phyloP scores from a whole-genome alignment of 35 echinoderm and acorn worm species.

The Ophiothrix spiculata region DNA sequence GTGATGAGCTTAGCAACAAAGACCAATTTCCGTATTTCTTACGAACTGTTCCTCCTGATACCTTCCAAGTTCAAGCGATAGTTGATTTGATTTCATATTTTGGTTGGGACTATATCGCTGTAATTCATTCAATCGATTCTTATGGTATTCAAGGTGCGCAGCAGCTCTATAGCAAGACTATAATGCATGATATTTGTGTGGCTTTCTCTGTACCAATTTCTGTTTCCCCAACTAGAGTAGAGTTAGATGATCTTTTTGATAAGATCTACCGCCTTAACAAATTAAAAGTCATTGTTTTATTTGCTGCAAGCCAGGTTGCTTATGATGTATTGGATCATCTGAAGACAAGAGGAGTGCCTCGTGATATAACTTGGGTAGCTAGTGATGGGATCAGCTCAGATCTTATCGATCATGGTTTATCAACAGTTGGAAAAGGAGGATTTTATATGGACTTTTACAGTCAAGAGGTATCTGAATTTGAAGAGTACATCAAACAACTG shows the following conservation, averaged over 20 bases:
- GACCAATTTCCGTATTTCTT: constrained; percentile 44
- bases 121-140: constrained; percentile 25
- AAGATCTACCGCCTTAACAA: constrained; percentile 11
- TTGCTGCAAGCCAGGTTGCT: constrained; percentile 14
- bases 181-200: constrained; percentile 37
- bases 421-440: constrained; percentile 3
- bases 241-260: constrained; percentile 25
- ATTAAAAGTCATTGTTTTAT: constrained; percentile 30
- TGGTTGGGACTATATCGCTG: constrained; percentile 29
- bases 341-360: background rate
- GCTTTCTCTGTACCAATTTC: constrained; percentile 16
- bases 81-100: constrained; percentile 38
- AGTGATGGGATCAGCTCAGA: constrained; percentile 32
- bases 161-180: background rate
- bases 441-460: constrained; percentile 31
- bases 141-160: constrained; percentile 22
- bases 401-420: constrained; percentile 5
- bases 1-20: constrained; percentile 46
- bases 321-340: background rate
- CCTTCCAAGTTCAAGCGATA: constrained; percentile 38
- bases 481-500: constrained; percentile 22
- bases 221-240: background rate
- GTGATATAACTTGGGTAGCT: constrained; percentile 28
- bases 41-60: constrained; percentile 36
- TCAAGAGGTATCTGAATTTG: constrained; percentile 17